phyloP scores from a whole-genome alignment of 2,797 vertebrate species.

The Myotis pilosus region DNA sequence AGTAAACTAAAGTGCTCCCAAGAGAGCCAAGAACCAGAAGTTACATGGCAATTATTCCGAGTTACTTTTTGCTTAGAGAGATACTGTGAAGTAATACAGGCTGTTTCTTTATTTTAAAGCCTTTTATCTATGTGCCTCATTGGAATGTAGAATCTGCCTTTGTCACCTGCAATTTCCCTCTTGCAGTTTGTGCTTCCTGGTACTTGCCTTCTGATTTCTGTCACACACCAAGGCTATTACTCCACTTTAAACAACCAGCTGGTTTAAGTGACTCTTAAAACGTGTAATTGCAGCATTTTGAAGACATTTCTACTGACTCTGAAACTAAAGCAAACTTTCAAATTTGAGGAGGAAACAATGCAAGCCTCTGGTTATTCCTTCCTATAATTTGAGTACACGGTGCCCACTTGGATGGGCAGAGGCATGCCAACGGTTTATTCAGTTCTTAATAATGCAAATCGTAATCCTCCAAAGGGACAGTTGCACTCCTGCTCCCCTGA shows the following conservation, averaged over 20 bases:
- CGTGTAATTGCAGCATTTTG: neutral
- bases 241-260: slow-evolving; percentile 31
- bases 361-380: neutral
- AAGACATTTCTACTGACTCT: neutral
- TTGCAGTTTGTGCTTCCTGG: neutral
- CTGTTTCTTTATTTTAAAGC: neutral
- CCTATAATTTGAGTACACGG: neutral
- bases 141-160: neutral
- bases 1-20: slow-evolving; percentile 60
- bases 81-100: neutral
- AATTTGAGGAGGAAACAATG: neutral
- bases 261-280: slow-evolving; percentile 32
- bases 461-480: neutral
- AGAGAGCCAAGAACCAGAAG: slow-evolving; percentile 71
- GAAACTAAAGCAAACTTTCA: slow-evolving; percentile 21
- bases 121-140: neutral
- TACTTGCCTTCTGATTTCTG: neutral
- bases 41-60: slow-evolving; percentile 61
- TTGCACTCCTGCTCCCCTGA: neutral
- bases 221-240: neutral
- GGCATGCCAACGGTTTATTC: neutral
- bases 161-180: slow-evolving; percentile 21
- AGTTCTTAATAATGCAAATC: neutral
- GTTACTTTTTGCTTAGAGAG: slow-evolving; percentile 59
- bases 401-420: neutral